Evolutionary conservation across 1,140 invertebrate genomes (phyloP), one percentile per base, ranked within the genome.

Genomic region (Drosophila dunni): DNA sequence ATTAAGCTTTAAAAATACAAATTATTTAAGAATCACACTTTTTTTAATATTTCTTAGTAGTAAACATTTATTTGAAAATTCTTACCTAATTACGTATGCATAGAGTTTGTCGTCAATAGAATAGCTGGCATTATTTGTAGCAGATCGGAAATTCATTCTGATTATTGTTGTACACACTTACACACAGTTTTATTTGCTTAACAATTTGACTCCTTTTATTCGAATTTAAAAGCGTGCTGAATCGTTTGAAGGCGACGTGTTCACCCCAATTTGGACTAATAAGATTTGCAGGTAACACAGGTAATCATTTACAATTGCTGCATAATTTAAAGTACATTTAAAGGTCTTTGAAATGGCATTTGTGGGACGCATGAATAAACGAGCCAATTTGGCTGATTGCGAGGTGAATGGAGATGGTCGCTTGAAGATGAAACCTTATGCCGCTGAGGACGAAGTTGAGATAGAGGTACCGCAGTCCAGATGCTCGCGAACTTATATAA

Each of bases 401-500:
- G 83, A 83, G 8, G n/a, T 79, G 2, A 68, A 70, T 34, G 10
- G 29, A 6, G 42, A 13, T 4, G n/a, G 15, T 10, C 36, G 53
- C 9, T 24, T 44, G 10, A 60, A 60, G 11, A 34, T 45, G 7
- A 53, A 44, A 13, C 40, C 40, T 13, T 42, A 9, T 40, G 9
- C 9, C 42, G 7, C 2, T 0, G 24, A 44, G 24, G 24, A 50
- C 6, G 58, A 65, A 1, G 7, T 2, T 10, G 24, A 11, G 45
- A 53, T 7, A 15, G 11, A 54, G 11, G 11, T 6, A 6, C 7
- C 20, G 4, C 36, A 57, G 15, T 29, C 69, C 7, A 78, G 75
- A 17, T 60, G 50, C 29, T 76, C 79, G 3, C 64, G 83, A n/a
- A 88, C 83, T 7, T 86, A 70, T 34, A 70, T 86, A 9, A 86